These are phyloP conservation scores for Lagopus muta DNA, from an alignment of 2,113 vertebrate species.

Conservation along the genomic window DNA sequence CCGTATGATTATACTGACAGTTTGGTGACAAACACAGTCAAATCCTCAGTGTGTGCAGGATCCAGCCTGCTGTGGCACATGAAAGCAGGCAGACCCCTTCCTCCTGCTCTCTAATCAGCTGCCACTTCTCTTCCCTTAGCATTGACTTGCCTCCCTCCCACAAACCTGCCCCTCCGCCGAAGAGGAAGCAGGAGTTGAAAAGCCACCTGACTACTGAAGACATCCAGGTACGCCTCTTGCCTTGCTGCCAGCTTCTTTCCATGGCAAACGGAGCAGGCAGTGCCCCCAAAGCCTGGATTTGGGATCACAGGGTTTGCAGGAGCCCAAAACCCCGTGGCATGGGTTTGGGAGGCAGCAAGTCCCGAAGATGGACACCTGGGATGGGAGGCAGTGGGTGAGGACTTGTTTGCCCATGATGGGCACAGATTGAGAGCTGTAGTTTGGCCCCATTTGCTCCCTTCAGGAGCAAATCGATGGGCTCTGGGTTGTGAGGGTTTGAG, in stretches of 20 bases:
- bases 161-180: constrained; percentile 85
- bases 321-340: not conserved
- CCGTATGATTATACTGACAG: not conserved
- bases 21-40: not conserved
- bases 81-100: not conserved
- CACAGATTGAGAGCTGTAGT: not conserved
- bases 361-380: not conserved
- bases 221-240: constrained; percentile 84
- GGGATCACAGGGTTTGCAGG: not conserved
- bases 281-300: rapidly evolving
- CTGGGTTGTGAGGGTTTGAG: not conserved
- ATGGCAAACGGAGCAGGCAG: not conserved
- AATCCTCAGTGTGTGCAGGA: not conserved
- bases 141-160: constrained; percentile 86
- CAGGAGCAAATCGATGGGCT: not conserved
- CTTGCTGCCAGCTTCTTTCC: not conserved
- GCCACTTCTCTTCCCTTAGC: constrained; percentile 76
- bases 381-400: not conserved
- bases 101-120: not conserved
- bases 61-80: rapidly evolving
- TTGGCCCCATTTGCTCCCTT: not conserved
- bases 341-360: not conserved
- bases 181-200: constrained; percentile 87
- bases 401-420: not conserved
- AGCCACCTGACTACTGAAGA: constrained; percentile 86